Conservation (phyloP, 1,140 invertebrate genomes). For the Drosophila truncata region DNA sequence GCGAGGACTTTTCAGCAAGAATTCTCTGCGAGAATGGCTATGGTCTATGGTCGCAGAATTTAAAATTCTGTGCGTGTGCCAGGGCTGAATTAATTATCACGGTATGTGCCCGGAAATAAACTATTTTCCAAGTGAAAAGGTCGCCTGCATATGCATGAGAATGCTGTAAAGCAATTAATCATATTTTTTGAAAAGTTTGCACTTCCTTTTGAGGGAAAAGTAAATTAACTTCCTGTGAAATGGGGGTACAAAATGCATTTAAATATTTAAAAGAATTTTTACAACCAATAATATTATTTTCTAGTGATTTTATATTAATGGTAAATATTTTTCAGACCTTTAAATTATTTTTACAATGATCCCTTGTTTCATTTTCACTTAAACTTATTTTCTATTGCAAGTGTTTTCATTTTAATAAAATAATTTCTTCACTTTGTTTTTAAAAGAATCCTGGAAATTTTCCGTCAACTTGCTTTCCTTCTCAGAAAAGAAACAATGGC, state of each 20-base stretch:
- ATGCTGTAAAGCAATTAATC: conserved; percentile 3
- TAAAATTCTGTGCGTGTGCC: conserved; percentile 24
- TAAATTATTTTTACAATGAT: not conserved
- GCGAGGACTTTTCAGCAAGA: not conserved
- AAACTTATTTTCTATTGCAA: not conserved
- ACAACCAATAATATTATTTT: no score
- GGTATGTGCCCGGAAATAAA: conserved; percentile 6
- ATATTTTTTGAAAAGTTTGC: not conserved
- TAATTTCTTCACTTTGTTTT: not conserved
- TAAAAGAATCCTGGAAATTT: not conserved
- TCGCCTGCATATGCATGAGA: conserved; percentile 9
- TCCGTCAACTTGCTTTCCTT: not conserved
- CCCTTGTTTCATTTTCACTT: not conserved
- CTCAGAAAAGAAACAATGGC: not conserved
- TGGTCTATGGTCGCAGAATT: conserved; percentile 8
- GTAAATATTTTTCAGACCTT: no score
- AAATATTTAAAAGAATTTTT: no score
- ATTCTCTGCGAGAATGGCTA: not conserved
- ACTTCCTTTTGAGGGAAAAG: not conserved
- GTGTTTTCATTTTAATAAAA: not conserved
- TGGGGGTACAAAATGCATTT: not conserved
- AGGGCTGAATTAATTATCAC: conserved; percentile 17
- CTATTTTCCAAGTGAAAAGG: conserved; percentile 20
- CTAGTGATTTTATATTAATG: no score
- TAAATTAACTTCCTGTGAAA: not conserved